Evolutionary conservation across 2,888 invertebrate species (phyloP), one percentile per base, ranked within the genome.

Genomic region (Calameuta filiformis): DNA sequence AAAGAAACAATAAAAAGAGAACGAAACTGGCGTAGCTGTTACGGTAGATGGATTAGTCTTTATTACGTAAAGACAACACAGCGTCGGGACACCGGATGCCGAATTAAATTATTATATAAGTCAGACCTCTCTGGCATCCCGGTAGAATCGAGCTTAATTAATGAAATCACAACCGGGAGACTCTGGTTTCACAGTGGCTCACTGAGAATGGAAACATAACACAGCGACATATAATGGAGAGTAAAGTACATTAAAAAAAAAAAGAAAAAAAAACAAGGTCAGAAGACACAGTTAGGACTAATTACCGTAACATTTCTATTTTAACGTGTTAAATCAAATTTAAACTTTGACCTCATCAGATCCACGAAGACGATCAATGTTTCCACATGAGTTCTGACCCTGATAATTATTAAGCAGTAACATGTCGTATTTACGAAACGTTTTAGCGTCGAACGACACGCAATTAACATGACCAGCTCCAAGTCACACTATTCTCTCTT

Each of bases 71-170:
- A 56, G 23, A 40, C 37, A 37, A 40, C 37, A 37, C 23, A 23
- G 56, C 56, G 56, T 56, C 23, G 56, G 23, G 56, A 56, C 23
- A 2, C 23, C 23, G 23, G 23, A 56, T 56, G 23, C 56, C 2
- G 56, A 56, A 56, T 56, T 56, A 9, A 56, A 56, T 56, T 56
- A 56, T 23, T 56, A 23, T 56, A 56, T 56, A 56, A 9, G 23
- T 56, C 23, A 56, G 9, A 56, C 9, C 9, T 56, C 56, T 23
- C 56, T 23, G 56, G 2, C 23, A 56, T 23, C 23, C 23, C 23
- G 23, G 56, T 56, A 56, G 23, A 56, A 23, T 56, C 23, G 23
- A 23, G 85, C 86, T 87, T 88, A 87, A 88, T 87, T 88, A 88
- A 88, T 85, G 86, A 87, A 89, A 88, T 88, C 88, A 56, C 56